phyloP scores from a whole-genome alignment of 2,888 invertebrate genomes.

The Leuctra nigra region DNA sequence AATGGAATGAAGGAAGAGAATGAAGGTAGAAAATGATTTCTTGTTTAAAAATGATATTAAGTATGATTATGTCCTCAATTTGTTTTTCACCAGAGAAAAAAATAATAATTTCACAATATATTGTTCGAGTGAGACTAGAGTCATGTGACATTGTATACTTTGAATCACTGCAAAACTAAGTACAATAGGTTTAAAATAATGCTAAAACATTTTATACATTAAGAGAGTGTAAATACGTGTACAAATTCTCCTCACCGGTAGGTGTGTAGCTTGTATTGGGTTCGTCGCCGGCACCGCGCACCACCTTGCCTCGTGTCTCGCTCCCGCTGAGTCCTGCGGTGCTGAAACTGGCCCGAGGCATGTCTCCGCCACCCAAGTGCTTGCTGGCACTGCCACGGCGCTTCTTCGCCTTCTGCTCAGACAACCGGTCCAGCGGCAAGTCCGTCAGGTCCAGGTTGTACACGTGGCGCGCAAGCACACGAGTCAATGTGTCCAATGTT shows the following conservation, averaged over 20 bases:
- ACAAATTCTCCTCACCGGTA: conserved; percentile 1
- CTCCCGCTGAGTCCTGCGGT: conserved; percentile 9
- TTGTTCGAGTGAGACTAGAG: no score
- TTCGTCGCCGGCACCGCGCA: conserved; percentile 17
- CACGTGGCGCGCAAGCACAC: conserved; percentile 91
- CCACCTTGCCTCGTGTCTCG: conserved; percentile 14
- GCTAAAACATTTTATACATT: no score
- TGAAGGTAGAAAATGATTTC: no score
- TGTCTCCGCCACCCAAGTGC: conserved; percentile 19
- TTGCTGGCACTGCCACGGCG: conserved; percentile 34
- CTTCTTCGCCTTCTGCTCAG: conserved; percentile 70
- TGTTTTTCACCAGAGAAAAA: no score
- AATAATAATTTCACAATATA: no score
- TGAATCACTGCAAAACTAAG: no score
- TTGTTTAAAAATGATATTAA: no score
- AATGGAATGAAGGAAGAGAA: no score
- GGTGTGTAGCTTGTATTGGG: conserved; percentile 6
- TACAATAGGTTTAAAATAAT: no score
- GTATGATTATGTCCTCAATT: no score
- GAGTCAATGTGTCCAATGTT: conserved; percentile 94
- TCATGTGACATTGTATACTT: no score
- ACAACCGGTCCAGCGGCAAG: conserved; percentile 69
- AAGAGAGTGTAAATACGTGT: no score
- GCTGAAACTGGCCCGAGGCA: conserved; percentile 16
- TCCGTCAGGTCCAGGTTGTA: conserved; percentile 90